These are phyloP conservation scores for Salticus scenicus DNA, from an alignment of 2,888 invertebrate species.

Conservation along the genomic window DNA sequence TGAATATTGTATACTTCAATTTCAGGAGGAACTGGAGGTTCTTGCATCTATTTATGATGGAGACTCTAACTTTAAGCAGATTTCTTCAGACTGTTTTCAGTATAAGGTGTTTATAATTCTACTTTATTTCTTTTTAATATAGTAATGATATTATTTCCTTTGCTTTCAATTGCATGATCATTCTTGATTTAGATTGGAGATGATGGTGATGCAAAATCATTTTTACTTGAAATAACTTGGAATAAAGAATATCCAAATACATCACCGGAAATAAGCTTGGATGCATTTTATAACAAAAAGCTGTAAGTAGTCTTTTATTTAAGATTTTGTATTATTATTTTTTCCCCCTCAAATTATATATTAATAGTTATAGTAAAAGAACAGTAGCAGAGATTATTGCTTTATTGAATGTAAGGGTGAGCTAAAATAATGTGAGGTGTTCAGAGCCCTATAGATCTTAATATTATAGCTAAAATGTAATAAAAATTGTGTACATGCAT, in stretches of 20 bases:
- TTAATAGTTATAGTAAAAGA: too few relatives aligned
- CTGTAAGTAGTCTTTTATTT: conserved; percentile 81
- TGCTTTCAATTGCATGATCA: too few relatives aligned
- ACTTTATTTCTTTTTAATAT: neutral
- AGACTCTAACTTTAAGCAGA: conserved; percentile 88
- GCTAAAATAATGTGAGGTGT: too few relatives aligned
- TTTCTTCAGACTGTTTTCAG: conserved; percentile 86
- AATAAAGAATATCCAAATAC: conserved; percentile 89
- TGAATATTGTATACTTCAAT: too few relatives aligned
- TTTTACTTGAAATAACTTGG: conserved; percentile 92
- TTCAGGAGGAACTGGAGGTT: conserved; percentile 90
- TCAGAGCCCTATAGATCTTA: too few relatives aligned
- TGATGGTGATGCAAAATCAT: conserved; percentile 85
- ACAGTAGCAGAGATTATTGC: too few relatives aligned
- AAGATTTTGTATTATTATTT: too few relatives aligned
- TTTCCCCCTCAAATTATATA: too few relatives aligned
- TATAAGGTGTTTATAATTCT: conserved; percentile 84
- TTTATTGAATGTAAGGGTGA: too few relatives aligned
- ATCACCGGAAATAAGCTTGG: conserved; percentile 87
- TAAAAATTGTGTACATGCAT: too few relatives aligned
- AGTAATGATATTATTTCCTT: neutral
- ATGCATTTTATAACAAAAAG: conserved; percentile 94
- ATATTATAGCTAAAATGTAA: too few relatives aligned
- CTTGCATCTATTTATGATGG: conserved; percentile 95
- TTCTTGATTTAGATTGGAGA: conserved; percentile 78